phyloP scores from a whole-genome alignment of 2,797 vertebrate genomes.

The Syncerus caffer region DNA sequence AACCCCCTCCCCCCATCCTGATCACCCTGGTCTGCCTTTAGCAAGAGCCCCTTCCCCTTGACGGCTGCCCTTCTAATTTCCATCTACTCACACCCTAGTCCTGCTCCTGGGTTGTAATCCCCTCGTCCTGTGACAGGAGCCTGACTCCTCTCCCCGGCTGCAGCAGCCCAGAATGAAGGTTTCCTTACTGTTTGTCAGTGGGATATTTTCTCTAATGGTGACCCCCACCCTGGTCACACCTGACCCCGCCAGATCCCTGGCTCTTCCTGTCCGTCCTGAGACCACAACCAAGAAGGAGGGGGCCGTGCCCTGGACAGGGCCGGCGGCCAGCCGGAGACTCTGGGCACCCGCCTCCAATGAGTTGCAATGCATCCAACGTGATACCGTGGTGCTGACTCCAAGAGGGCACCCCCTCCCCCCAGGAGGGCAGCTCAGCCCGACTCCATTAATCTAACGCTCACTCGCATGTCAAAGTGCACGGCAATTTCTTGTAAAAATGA shows the following conservation, averaged over 20 bases:
- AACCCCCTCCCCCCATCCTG: rapidly evolving
- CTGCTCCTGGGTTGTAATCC: rapidly evolving
- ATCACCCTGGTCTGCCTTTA: not conserved
- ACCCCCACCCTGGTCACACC: not conserved
- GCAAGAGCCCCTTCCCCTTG: not conserved
- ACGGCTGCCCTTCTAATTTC: rapidly evolving
- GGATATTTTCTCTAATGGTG: not conserved
- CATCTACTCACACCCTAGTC: not conserved
- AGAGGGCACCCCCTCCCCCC: not conserved
- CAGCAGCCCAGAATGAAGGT: rapidly evolving
- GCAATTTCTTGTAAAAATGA: slow-evolving; percentile 88
- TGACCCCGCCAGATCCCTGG: not conserved
- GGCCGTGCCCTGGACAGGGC: not conserved
- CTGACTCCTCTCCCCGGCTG: not conserved
- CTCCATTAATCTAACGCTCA: slow-evolving; percentile 81
- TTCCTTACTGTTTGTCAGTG: not conserved
- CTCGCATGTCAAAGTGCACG: slow-evolving; percentile 82
- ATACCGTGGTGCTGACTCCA: not conserved
- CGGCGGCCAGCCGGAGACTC: not conserved
- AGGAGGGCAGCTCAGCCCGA: slow-evolving; percentile 31
- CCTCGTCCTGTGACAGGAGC: not conserved
- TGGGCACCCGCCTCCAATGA: rapidly evolving
- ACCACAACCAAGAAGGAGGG: too few species aligned
- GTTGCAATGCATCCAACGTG: rapidly evolving
- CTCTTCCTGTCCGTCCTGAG: not conserved